phyloP scores from a whole-genome alignment of 2,888 invertebrate genomes.

The Ceratothoa steindachneri region DNA sequence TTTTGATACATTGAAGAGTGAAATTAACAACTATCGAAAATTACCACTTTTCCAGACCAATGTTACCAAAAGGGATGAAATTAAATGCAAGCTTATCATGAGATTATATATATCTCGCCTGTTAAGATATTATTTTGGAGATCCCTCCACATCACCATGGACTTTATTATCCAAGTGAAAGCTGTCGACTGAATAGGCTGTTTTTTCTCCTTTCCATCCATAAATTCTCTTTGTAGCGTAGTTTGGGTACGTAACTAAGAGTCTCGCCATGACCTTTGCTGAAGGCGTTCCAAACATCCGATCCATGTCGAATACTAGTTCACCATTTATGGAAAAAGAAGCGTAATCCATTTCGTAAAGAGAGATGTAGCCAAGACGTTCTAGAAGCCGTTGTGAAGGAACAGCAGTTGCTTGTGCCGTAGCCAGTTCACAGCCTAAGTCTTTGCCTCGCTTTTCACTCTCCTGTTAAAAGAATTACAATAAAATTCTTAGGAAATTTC shows the following conservation, averaged over 20 bases:
- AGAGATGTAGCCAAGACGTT: constrained; percentile 20
- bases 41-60: too few relatives aligned
- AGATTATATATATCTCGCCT: too few relatives aligned
- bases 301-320: constrained; percentile 44
- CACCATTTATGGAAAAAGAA: constrained; percentile 39
- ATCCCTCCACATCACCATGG: too few relatives aligned
- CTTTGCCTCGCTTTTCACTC: constrained; percentile 30
- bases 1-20: too few relatives aligned
- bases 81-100: too few relatives aligned
- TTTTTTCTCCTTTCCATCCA: not conserved
- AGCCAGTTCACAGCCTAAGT: constrained; percentile 37
- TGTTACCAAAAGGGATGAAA: too few relatives aligned
- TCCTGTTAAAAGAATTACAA: constrained; percentile 30
- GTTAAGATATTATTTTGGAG: too few relatives aligned
- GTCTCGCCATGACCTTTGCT: constrained; percentile 45
- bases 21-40: too few relatives aligned
- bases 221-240: not conserved
- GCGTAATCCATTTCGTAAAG: constrained; percentile 44
- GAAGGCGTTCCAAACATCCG: constrained; percentile 45
- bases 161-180: too few relatives aligned
- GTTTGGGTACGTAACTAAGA: not conserved
- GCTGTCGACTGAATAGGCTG: too few relatives aligned
- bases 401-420: constrained; percentile 44
- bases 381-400: constrained; percentile 27
- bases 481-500: not conserved